Conservation (phyloP, 2,113 vertebrate genomes). For the Carollia perspicillata region DNA sequence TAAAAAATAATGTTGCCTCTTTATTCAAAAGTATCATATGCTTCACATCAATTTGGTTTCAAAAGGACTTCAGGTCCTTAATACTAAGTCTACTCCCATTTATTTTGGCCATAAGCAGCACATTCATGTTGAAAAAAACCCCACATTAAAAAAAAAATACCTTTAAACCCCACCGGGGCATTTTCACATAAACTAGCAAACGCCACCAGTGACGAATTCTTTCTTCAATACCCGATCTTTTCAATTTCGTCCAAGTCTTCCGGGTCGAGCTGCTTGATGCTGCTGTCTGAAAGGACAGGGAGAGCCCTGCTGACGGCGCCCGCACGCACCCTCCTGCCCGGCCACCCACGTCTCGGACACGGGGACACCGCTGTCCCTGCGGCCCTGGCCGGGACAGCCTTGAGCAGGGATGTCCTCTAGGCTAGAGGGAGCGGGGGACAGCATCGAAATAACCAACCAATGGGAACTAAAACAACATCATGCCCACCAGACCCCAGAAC, state of each 20-base stretch:
- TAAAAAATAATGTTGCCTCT: slow-evolving; percentile 11
- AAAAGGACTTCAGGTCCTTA: slow-evolving; percentile 36
- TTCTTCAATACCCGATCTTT: slow-evolving; percentile 74
- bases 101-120: slow-evolving; percentile 52
- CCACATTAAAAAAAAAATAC: slow-evolving; percentile 40
- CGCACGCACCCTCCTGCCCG: background rate
- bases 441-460: background rate
- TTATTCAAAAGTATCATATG: slow-evolving; percentile 44
- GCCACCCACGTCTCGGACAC: background rate
- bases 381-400: background rate
- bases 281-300: slow-evolving; percentile 72
- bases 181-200: slow-evolving; percentile 17
- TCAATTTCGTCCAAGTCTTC: slow-evolving; percentile 81
- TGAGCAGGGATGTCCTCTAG: background rate
- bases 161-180: slow-evolving; percentile 39
- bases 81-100: slow-evolving; percentile 39
- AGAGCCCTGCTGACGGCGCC: background rate
- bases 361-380: background rate
- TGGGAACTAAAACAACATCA: background rate
- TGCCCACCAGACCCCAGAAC: background rate
- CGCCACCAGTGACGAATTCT: background rate
- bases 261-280: slow-evolving; percentile 78
- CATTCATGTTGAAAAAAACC: slow-evolving; percentile 38
- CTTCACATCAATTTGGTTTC: slow-evolving; percentile 9
- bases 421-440: background rate